Evolutionary conservation across 2,888 invertebrate genomes (phyloP).

Genomic region (Periphyllus acericola): DNA sequence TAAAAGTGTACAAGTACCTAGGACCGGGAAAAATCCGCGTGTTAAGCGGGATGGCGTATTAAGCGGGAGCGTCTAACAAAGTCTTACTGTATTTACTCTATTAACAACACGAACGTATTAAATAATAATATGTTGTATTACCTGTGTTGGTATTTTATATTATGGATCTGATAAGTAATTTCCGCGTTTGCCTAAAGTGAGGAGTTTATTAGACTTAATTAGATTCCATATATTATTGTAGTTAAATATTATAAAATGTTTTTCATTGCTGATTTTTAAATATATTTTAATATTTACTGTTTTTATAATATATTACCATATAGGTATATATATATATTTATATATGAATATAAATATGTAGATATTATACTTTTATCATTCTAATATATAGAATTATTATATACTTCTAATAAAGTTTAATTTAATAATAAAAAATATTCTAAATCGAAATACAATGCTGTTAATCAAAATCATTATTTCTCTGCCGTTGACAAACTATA

Average conservation of each 20-base stretch:
- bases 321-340: too few relatives aligned
- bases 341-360: too few relatives aligned
- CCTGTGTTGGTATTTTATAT: not conserved
- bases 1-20: too few relatives aligned
- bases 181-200: constrained; percentile 13
- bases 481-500: too few relatives aligned
- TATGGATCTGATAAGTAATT: constrained; percentile 41
- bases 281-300: not conserved
- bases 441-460: not conserved
- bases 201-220: constrained; percentile 24
- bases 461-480: too few relatives aligned
- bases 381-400: not conserved
- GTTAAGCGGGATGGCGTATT: too few relatives aligned
- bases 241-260: constrained; percentile 3
- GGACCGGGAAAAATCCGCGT: too few relatives aligned
- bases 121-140: not conserved
- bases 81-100: too few relatives aligned
- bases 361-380: constrained; percentile 9
- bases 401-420: not conserved
- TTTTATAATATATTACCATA: too few relatives aligned
- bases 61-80: too few relatives aligned
- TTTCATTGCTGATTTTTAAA: not conserved
- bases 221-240: constrained; percentile 1
- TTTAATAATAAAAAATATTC: not conserved
- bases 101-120: constrained; percentile 4